phyloP scores from a whole-genome alignment of 2,888 invertebrate species.

The Drosophila atripex region DNA sequence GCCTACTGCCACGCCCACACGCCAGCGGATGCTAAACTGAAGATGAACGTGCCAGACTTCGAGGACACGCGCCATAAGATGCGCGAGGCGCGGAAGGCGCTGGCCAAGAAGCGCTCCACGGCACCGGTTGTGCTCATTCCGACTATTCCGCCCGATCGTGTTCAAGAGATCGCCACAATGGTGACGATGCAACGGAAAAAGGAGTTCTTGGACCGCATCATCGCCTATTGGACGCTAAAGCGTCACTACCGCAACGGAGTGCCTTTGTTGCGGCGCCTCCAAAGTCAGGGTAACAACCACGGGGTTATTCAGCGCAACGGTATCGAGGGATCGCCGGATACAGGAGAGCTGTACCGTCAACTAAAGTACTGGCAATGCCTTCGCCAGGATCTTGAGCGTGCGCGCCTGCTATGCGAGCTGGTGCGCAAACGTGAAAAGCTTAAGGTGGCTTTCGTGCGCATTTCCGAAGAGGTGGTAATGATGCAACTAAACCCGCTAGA shows the following conservation, averaged over 20 bases:
- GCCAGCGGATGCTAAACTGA: slow-evolving; percentile 82
- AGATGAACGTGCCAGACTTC: slow-evolving; percentile 84
- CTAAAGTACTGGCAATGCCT: slow-evolving; percentile 97
- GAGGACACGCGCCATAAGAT: slow-evolving; percentile 91
- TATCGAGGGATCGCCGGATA: slow-evolving; percentile 87
- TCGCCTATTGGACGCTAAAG: slow-evolving; percentile 99
- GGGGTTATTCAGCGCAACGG: slow-evolving; percentile 85
- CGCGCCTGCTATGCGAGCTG: slow-evolving; percentile 94
- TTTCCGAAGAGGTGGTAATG: slow-evolving; percentile 91
- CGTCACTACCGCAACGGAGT: slow-evolving; percentile 97
- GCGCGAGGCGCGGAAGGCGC: slow-evolving; percentile 93
- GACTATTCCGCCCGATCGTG: slow-evolving; percentile 94
- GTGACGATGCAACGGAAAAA: slow-evolving; percentile 91
- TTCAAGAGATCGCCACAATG: slow-evolving; percentile 93
- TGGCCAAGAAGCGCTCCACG: slow-evolving; percentile 94
- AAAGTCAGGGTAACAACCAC: slow-evolving; percentile 86
- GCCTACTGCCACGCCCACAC: slow-evolving; percentile 98
- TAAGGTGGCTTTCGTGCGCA: slow-evolving; percentile 93
- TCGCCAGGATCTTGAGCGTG: slow-evolving; percentile 96
- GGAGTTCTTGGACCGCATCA: slow-evolving; percentile 93
- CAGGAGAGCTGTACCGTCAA: slow-evolving; percentile 91
- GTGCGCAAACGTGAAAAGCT: slow-evolving; percentile 97
- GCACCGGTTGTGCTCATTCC: slow-evolving; percentile 97
- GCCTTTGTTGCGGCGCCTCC: slow-evolving; percentile 93
- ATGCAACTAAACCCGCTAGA: slow-evolving; percentile 92